Evolutionary conservation across 2,113 vertebrate species (phyloP).

Genomic region (Theropithecus gelada): DNA sequence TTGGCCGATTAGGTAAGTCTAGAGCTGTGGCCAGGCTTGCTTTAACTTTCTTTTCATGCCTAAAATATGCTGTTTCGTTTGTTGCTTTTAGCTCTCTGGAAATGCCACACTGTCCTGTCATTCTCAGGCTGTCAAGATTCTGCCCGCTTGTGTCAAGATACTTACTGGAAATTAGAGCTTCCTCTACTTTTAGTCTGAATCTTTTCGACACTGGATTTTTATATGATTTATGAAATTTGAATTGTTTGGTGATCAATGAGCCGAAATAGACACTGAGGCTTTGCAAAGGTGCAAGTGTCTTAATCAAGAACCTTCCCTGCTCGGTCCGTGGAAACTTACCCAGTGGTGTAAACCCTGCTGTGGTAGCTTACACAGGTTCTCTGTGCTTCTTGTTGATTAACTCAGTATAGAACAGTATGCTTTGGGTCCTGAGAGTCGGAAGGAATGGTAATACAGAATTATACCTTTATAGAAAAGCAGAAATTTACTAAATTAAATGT

Average conservation of each 20-base stretch:
- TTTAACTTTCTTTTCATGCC: neutral
- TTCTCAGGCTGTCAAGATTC: neutral
- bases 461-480: neutral
- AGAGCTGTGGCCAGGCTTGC: neutral
- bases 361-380: neutral
- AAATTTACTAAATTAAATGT: neutral
- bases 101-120: neutral
- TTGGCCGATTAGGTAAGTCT: neutral
- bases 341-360: fast-evolving
- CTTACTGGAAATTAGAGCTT: neutral
- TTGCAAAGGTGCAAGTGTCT: neutral
- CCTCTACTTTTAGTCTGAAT: neutral
- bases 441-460: neutral
- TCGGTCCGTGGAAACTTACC: fast-evolving
- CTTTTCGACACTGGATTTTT: neutral
- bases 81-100: neutral
- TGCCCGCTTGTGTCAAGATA: neutral
- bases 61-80: neutral
- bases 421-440: neutral
- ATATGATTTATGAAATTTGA: neutral
- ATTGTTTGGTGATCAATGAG: neutral
- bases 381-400: neutral
- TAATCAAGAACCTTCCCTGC: no score
- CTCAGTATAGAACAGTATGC: neutral
- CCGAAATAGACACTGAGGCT: neutral